These are phyloP conservation scores for Battus philenor DNA, from an alignment of 1,140 invertebrate species.

Conservation along the genomic window DNA sequence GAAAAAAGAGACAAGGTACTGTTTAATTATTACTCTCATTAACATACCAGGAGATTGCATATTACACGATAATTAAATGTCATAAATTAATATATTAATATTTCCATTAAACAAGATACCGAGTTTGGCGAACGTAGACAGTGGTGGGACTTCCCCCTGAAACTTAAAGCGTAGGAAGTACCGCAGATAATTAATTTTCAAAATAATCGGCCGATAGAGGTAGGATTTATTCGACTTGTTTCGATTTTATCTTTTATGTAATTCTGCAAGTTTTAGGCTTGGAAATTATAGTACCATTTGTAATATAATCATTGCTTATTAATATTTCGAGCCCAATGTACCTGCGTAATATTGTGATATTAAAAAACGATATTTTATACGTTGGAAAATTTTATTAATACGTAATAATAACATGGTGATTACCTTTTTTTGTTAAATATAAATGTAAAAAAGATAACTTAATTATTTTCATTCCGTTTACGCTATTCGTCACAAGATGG, in stretches of 20 bases:
- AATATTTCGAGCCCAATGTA: not conserved
- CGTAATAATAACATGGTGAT: not conserved
- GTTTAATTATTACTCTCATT: too few relatives aligned
- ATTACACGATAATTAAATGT: too few relatives aligned
- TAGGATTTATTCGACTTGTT: conserved; percentile 51
- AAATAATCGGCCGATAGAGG: conserved; percentile 44
- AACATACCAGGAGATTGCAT: too few relatives aligned
- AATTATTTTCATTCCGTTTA: not conserved
- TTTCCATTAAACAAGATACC: too few relatives aligned
- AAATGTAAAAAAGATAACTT: too few relatives aligned
- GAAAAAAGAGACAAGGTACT: too few relatives aligned
- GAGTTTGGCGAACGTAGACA: conserved; percentile 17
- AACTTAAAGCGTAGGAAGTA: conserved; percentile 34
- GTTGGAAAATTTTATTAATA: not conserved
- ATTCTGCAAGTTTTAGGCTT: not conserved
- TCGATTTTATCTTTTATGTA: conserved; percentile 37
- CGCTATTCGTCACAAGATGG: too few relatives aligned
- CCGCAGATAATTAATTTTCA: conserved; percentile 48
- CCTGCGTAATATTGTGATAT: not conserved
- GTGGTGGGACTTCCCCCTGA: conserved; percentile 20
- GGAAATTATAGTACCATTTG: not conserved
- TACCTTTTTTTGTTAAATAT: too few relatives aligned
- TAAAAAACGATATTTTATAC: not conserved
- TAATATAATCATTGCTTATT: not conserved
- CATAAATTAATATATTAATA: too few relatives aligned